Percentiles rank a stretch among this genome's conserved stretches.
phyloP scores from a whole-genome alignment of 2,888 invertebrate genomes.

The Thera britannica region DNA sequence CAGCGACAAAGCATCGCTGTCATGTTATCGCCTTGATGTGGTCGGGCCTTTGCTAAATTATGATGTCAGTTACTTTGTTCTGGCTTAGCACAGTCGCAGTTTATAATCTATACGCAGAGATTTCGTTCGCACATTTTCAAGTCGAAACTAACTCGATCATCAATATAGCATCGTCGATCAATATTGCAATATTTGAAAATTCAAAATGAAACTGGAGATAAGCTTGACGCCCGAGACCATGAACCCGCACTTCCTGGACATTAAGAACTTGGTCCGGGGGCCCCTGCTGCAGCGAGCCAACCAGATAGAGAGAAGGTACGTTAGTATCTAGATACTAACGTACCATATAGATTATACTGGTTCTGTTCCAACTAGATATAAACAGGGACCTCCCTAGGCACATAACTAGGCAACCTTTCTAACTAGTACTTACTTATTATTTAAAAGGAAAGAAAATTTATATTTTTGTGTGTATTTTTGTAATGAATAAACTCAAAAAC shows the following conservation, averaged over 20 bases:
- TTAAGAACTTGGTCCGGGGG: slow-evolving; percentile 93
- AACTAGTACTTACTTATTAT: too few relatives aligned
- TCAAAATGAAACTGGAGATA: slow-evolving; percentile 56
- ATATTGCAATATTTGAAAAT: background rate
- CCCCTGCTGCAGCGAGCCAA: slow-evolving; percentile 89
- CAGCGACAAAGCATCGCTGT: too few relatives aligned
- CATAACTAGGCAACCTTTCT: too few relatives aligned
- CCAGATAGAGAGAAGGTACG: slow-evolving; percentile 88
- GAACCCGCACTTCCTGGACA: slow-evolving; percentile 88
- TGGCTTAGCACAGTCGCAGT: background rate
- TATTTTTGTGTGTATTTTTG: too few relatives aligned
- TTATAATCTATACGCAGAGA: slow-evolving; percentile 3
- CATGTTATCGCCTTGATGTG: too few relatives aligned
- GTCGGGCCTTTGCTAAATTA: background rate
- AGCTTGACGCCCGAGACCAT: slow-evolving; percentile 80
- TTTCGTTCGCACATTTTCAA: background rate
- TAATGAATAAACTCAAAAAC: too few relatives aligned
- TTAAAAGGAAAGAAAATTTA: too few relatives aligned
- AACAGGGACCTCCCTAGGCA: background rate
- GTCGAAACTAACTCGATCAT: background rate
- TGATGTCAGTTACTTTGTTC: background rate
- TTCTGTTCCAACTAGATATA: background rate
- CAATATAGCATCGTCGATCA: background rate
- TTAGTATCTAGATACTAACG: background rate
- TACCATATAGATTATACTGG: background rate